These are phyloP conservation scores for Acrocyrtus sp. DNA, from an alignment of 2,888 invertebrate genomes.

Conservation along the genomic window DNA sequence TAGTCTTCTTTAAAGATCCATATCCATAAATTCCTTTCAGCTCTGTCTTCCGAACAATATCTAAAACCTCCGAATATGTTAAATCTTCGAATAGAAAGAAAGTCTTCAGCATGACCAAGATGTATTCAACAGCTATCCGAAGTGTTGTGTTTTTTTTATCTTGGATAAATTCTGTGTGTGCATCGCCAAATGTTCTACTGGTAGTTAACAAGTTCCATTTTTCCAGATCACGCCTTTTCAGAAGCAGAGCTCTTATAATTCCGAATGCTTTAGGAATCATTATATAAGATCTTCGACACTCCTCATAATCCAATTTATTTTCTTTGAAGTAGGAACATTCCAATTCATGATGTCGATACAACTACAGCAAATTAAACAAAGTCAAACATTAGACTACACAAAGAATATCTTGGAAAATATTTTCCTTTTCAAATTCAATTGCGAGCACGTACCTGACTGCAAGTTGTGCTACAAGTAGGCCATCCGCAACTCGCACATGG, in stretches of 20 bases:
- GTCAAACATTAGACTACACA: too few species aligned
- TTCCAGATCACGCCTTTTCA: background rate
- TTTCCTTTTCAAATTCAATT: background rate
- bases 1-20: too few species aligned
- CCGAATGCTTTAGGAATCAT: background rate
- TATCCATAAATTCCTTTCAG: constrained; percentile 3
- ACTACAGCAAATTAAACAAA: background rate
- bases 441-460: background rate
- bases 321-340: constrained; percentile 2
- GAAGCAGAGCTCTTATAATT: background rate
- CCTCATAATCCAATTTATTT: background rate
- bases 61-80: background rate
- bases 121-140: constrained; percentile 3
- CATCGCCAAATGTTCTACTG: too few species aligned
- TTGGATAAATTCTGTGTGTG: background rate
- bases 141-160: background rate
- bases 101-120: background rate
- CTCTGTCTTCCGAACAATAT: background rate
- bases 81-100: background rate
- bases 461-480: constrained; percentile 2
- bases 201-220: background rate
- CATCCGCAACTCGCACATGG: constrained; percentile 1
- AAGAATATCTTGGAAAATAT: too few species aligned
- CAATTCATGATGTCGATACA: background rate
- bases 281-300: background rate